Conservation (phyloP, 2,113 vertebrate species). For the Alouatta palliata region DNA sequence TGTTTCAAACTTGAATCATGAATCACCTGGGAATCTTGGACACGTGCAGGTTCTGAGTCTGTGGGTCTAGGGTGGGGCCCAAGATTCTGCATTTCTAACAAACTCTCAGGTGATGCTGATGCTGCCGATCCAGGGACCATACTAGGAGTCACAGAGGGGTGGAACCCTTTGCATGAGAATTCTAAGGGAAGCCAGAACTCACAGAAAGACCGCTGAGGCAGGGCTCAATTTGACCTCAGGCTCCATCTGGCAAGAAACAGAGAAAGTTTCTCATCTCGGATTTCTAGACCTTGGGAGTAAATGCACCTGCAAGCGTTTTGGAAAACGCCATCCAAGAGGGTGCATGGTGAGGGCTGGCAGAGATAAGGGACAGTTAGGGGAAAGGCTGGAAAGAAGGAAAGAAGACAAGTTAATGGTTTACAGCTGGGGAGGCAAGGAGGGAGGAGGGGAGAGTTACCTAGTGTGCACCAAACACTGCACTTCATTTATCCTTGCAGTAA, state of each 20-base stretch:
- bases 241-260: neutral
- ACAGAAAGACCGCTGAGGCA: neutral
- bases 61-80: neutral
- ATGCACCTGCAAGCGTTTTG: neutral
- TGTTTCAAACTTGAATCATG: neutral
- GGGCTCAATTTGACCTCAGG: neutral
- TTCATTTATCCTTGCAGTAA: neutral
- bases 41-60: neutral
- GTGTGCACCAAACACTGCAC: neutral
- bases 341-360: fast-evolving
- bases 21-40: neutral
- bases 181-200: neutral
- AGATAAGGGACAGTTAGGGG: neutral
- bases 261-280: neutral
- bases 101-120: neutral
- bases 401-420: neutral
- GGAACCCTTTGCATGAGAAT: neutral
- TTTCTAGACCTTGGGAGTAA: neutral
- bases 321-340: neutral
- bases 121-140: neutral
- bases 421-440: neutral
- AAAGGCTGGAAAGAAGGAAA: neutral
- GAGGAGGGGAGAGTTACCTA: too few species aligned
- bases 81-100: neutral
- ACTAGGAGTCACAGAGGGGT: too few species aligned